A percentile compares a stretch with the other conserved stretches of the same genome.
These are phyloP conservation scores for Ennomos fuscantarius DNA, from an alignment of 2,888 invertebrate genomes.

Conservation along the genomic window DNA sequence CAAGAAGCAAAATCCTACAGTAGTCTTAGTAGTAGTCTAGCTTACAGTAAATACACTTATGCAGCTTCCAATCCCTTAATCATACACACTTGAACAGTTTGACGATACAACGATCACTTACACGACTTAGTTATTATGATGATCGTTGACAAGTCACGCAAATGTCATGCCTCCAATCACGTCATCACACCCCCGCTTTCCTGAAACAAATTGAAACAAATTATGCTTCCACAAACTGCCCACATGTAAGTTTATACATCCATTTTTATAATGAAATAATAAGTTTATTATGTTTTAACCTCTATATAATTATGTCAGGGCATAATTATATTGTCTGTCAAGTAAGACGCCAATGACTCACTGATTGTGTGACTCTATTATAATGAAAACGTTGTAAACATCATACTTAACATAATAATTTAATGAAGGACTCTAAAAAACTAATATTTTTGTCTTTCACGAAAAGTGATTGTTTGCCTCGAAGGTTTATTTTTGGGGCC, in stretches of 20 bases:
- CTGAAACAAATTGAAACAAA: conserved; percentile 54
- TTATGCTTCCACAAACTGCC: conserved; percentile 25
- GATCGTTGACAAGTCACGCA: conserved; percentile 58
- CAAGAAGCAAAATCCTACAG: conserved; percentile 19
- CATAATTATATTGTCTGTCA: too few relatives aligned
- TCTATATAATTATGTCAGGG: too few relatives aligned
- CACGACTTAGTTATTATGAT: conserved; percentile 45
- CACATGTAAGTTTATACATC: neutral
- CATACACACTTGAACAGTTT: conserved; percentile 12
- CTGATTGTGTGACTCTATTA: too few relatives aligned
- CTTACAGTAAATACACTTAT: conserved; percentile 16
- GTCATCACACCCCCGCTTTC: conserved; percentile 42
- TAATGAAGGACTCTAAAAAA: too few relatives aligned
- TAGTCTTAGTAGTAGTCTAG: conserved; percentile 14
- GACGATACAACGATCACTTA: conserved; percentile 55
- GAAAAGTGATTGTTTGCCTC: too few relatives aligned
- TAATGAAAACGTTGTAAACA: too few relatives aligned
- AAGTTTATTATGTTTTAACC: too few relatives aligned
- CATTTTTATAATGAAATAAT: neutral
- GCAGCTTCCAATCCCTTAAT: conserved; percentile 6
- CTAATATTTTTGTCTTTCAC: too few relatives aligned
- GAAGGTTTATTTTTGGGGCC: too few relatives aligned
- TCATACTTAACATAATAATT: too few relatives aligned
- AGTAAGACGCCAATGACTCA: too few relatives aligned
- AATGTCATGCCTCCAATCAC: conserved; percentile 60